Conservation (phyloP, 2,113 vertebrate genomes). For the Callipepla squamata region DNA sequence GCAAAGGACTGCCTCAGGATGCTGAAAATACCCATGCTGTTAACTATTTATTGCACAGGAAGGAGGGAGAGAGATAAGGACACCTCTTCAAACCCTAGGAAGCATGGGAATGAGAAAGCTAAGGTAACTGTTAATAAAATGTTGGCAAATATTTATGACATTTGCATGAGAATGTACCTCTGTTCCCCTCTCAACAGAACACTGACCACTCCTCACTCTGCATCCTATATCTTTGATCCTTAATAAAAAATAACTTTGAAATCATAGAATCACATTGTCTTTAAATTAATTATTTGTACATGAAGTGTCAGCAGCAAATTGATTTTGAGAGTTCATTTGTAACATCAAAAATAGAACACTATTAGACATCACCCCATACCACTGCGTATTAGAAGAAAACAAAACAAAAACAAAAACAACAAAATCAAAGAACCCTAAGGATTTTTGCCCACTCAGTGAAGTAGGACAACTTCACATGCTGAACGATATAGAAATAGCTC, state of each 20-base stretch:
- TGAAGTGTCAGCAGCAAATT: background rate
- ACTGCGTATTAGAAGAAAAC: background rate
- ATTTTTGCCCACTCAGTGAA: background rate
- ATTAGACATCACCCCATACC: background rate
- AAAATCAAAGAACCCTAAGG: background rate
- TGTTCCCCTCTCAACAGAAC: background rate
- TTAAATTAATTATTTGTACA: background rate
- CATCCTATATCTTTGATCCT: background rate
- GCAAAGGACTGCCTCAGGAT: background rate
- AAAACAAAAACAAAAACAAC: background rate
- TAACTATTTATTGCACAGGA: slow-evolving; percentile 21
- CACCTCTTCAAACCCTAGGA: background rate
- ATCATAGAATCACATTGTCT: background rate
- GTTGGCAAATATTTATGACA: background rate
- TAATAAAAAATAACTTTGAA: background rate
- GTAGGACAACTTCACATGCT: background rate
- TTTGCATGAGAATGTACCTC: background rate
- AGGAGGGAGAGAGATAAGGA: background rate
- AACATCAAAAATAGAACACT: background rate
- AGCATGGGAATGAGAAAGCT: background rate
- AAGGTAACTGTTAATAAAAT: background rate
- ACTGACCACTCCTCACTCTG: background rate
- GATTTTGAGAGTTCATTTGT: background rate
- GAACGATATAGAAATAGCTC: background rate
- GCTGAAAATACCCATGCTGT: background rate